Base-by-base conservation (phyloP, 30 jellyfish, hydroid and myxozoan species). In the Rhopilema esculentum region DNA sequence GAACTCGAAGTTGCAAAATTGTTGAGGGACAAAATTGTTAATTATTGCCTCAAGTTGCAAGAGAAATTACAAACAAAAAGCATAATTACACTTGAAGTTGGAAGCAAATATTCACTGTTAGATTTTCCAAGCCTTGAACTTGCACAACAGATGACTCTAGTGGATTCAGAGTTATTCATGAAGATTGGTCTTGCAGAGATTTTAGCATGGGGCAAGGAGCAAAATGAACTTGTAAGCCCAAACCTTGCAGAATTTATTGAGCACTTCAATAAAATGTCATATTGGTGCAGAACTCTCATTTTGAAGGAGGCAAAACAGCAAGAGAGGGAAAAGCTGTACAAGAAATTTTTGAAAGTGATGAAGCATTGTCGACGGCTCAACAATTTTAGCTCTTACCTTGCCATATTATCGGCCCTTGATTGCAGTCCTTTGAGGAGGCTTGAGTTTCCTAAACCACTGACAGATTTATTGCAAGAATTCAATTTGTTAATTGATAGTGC, bases 161-260 rank as follows among this genome's bases (percentile, higher is more conserved):
- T 86, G 75, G 99, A 95, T 86, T 89, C 97, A 21, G 97, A 95
- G 75, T 83, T 91, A 84, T 95, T 95, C 84, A 24, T 86, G 85
- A 95, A 95, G 70, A 95, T 95, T 48, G 99, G 95, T 40, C 86
- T 95, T 51, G 98, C 99, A 0, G 99, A 95, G 82, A 86, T 95
- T 27, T 78, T 95, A 20, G 97, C 98, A 16, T 95, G 99, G 99
- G 99, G 99, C 24, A 95, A 95, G 74, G 99, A 95, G 78, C 99
- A 95, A 61, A 95, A 97, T 77, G 99, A 95, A 72, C 53, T 79
- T 4, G 86, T 95, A 16, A 85, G 99, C 70, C 99, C 99, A 51
- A 95, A 95, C 79, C 92, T 95, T 0, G 90, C 98, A 27, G 95
- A 92, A 75, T 95, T 95, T 72, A 95, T 95, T 70, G 97, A 77